Evolutionary conservation across 2,888 invertebrate species (phyloP).

Genomic region (Diaprepes abbreviatus): DNA sequence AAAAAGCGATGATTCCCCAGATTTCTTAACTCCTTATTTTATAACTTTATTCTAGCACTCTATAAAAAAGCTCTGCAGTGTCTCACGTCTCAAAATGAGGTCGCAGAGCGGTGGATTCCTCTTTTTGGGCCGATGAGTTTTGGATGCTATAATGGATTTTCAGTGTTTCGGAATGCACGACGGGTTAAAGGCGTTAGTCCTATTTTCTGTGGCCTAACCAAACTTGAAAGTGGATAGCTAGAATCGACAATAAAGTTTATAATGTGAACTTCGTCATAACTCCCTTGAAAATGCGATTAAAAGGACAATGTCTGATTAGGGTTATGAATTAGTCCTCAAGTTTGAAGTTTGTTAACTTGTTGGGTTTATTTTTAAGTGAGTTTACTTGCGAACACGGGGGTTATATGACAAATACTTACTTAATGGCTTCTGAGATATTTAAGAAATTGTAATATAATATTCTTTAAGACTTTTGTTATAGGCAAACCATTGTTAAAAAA

Average conservation of each 20-base stretch:
- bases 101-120: constrained; percentile 37
- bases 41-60: constrained; percentile 31
- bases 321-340: constrained; percentile 14
- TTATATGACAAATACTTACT: no score
- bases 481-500: no score
- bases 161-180: constrained; percentile 45
- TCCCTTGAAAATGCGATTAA: constrained; percentile 20
- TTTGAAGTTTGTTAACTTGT: constrained; percentile 5
- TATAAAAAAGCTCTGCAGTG: constrained; percentile 43
- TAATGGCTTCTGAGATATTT: no score
- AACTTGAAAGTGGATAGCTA: constrained; percentile 42
- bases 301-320: constrained; percentile 20
- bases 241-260: constrained; percentile 44
- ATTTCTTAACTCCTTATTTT: constrained; percentile 27
- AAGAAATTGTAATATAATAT: neutral
- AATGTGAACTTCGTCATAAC: constrained; percentile 38
- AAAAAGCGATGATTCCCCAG: neutral
- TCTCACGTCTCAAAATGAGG: constrained; percentile 42
- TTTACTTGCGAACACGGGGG: no score
- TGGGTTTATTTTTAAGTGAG: no score
- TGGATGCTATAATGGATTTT: constrained; percentile 48
- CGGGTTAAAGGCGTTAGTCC: constrained; percentile 46
- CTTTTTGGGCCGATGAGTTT: constrained; percentile 45
- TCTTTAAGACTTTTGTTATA: no score
- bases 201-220: constrained; percentile 45